Conservation (phyloP, 1,140 invertebrate species). For the Mya arenaria region DNA sequence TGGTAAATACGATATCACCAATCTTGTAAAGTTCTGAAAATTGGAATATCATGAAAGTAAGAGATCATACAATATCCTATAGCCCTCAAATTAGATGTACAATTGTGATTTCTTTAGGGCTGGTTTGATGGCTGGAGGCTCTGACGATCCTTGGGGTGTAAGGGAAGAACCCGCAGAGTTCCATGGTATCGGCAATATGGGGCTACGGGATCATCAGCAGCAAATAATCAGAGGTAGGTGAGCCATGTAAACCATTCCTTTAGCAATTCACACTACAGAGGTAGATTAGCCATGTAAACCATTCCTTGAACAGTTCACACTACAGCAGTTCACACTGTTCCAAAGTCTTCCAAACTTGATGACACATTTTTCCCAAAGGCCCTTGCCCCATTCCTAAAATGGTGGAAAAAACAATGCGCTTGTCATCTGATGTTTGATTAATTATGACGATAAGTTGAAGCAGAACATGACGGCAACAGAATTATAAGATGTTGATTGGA, state of each 20-base stretch:
- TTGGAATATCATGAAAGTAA: no score
- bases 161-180: conserved; percentile 76
- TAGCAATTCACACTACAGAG: neutral
- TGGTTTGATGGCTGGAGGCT: conserved; percentile 65
- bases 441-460: no score
- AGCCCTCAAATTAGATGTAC: no score
- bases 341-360: neutral
- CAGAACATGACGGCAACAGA: no score
- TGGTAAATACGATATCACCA: no score
- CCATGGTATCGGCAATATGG: conserved; percentile 68
- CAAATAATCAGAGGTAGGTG: conserved; percentile 68
- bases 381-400: no score
- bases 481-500: no score
- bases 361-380: neutral
- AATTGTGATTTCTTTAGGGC: no score
- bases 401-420: no score
- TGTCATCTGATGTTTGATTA: no score
- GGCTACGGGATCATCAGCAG: conserved; percentile 77
- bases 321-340: neutral
- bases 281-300: neutral
- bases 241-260: neutral
- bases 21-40: no score
- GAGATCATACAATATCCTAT: no score
- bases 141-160: conserved; percentile 70
- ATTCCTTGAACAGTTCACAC: neutral